A percentile compares a stretch with the other conserved stretches of the same genome.
Conservation (phyloP, 92 coral and sea anemone genomes). For the Palythoa caribaeorum region DNA sequence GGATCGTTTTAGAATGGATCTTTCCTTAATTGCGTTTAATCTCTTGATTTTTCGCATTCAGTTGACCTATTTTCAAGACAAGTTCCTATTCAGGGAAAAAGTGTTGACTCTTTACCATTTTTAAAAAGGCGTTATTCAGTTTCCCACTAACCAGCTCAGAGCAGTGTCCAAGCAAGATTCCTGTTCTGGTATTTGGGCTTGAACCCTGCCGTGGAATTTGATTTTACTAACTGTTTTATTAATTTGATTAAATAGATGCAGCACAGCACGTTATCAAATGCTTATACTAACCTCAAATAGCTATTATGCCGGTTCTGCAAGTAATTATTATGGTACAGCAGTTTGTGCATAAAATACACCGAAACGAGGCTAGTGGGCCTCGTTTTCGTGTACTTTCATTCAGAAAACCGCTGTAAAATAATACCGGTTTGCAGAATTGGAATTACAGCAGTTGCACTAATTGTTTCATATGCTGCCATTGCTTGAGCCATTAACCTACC, state of each 20-base stretch:
- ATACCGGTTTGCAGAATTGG: too few relatives aligned
- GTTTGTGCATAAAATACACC: too few relatives aligned
- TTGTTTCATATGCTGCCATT: too few relatives aligned
- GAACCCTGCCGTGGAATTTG: conserved; percentile 51
- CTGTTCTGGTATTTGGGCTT: conserved; percentile 31
- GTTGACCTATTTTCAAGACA: background rate
- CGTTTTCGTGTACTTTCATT: too few relatives aligned
- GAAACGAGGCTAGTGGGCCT: too few relatives aligned
- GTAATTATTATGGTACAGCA: too few relatives aligned
- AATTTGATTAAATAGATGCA: conserved; percentile 12
- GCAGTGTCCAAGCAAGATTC: background rate
- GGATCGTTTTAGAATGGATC: background rate
- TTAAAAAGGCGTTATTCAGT: background rate
- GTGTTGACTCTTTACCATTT: background rate
- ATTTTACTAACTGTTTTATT: conserved; percentile 25
- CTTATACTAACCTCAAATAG: too few relatives aligned
- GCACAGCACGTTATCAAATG: conserved; percentile 1
- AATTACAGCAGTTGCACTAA: too few relatives aligned
- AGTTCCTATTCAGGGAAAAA: background rate
- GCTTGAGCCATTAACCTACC: too few relatives aligned
- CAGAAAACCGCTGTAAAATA: too few relatives aligned
- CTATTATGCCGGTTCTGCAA: too few relatives aligned
- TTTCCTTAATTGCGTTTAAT: background rate
- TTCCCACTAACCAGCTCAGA: conserved; percentile 21
- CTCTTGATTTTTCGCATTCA: background rate